Conservation (phyloP, 2,888 invertebrate species). For the Chironomus tentans region DNA sequence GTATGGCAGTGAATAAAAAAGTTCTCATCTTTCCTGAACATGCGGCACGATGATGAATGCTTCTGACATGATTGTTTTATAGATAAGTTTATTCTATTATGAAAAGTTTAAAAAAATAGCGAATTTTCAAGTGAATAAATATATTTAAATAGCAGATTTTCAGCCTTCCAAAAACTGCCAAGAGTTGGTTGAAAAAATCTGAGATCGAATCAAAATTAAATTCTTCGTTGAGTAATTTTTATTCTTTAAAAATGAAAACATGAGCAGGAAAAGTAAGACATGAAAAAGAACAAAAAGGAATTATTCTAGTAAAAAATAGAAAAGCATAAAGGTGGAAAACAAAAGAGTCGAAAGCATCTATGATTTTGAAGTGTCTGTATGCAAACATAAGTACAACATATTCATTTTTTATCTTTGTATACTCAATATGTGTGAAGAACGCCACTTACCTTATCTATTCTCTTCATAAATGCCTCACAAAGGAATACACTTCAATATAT, state of each 20-base stretch:
- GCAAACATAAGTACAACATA: background rate
- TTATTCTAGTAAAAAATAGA: too few relatives aligned
- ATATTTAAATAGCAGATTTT: too few relatives aligned
- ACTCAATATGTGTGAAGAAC: slow-evolving; percentile 8
- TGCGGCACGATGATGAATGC: too few relatives aligned
- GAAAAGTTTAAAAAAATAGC: too few relatives aligned
- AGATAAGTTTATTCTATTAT: too few relatives aligned
- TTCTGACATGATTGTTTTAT: too few relatives aligned
- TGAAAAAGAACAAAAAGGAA: background rate
- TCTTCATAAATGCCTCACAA: background rate
- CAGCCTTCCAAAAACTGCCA: too few relatives aligned
- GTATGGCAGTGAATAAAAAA: background rate
- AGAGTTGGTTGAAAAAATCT: too few relatives aligned
- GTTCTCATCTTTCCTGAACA: background rate
- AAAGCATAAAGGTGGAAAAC: slow-evolving; percentile 2
- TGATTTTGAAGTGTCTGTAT: background rate
- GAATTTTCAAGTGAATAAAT: too few relatives aligned
- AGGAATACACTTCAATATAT: background rate
- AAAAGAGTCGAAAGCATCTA: slow-evolving; percentile 5
- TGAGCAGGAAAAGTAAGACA: background rate
- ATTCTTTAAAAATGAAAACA: too few relatives aligned
- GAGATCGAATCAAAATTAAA: too few relatives aligned
- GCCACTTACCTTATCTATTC: slow-evolving; percentile 26
- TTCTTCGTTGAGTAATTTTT: too few relatives aligned
- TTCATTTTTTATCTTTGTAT: background rate